These are phyloP conservation scores for Lerista edwardsae DNA, from an alignment of 2,797 vertebrate genomes.

Conservation along the genomic window DNA sequence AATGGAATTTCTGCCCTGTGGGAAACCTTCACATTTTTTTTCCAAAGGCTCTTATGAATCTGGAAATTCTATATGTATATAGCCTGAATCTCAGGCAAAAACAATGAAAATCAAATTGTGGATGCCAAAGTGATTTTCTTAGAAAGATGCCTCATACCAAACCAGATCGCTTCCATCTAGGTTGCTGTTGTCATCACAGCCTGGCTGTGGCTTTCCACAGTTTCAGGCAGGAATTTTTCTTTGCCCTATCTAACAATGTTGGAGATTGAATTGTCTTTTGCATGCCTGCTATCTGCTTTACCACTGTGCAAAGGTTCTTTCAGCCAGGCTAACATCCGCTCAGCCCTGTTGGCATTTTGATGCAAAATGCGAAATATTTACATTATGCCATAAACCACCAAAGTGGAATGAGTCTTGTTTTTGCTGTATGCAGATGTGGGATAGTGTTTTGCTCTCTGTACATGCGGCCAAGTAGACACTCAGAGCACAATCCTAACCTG, in stretches of 20 bases:
- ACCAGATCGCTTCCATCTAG: no score
- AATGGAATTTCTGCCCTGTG: background rate
- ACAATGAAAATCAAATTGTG: background rate
- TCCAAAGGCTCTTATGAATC: background rate
- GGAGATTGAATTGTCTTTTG: no score
- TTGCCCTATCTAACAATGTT: no score
- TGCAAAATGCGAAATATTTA: background rate
- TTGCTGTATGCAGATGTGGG: background rate
- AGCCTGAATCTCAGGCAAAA: background rate
- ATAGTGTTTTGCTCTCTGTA: background rate
- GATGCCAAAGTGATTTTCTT: background rate
- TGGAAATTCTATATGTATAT: background rate
- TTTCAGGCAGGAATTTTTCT: background rate
- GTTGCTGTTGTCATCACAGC: no score
- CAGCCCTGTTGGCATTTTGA: background rate
- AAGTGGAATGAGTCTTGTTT: background rate
- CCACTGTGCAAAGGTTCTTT: background rate
- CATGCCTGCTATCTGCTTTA: no score
- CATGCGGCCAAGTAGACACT: background rate
- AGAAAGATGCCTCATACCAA: no score
- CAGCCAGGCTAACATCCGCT: no score
- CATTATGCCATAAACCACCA: background rate
- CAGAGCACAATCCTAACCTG: no score
- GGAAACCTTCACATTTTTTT: slow-evolving; percentile 2
- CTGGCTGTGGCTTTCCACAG: no score